Conservation (phyloP, 2,113 vertebrate species). For the Takifugu flavidus region DNA sequence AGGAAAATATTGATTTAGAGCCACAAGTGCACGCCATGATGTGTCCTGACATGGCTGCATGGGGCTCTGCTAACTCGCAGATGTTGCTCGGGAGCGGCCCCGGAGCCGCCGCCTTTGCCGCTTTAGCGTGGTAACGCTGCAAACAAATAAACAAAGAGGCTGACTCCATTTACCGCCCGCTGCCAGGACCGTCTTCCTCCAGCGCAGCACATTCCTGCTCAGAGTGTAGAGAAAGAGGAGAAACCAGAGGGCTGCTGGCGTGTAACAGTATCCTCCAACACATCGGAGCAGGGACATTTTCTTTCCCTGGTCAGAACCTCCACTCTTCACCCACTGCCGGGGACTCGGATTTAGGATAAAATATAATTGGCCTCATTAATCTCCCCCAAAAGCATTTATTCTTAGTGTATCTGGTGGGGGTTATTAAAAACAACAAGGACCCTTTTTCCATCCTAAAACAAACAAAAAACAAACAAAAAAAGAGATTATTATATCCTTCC, state of each 20-base stretch:
- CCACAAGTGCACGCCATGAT: conserved; percentile 46
- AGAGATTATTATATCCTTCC: no score
- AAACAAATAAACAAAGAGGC: conserved; percentile 59
- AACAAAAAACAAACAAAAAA: no score
- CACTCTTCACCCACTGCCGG: conserved; percentile 12
- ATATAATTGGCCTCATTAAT: neutral
- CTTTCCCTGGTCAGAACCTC: conserved; percentile 43
- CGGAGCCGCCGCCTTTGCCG: conserved; percentile 37
- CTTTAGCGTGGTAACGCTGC: conserved; percentile 44
- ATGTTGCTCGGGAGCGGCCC: conserved; percentile 48
- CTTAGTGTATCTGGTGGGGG: no score
- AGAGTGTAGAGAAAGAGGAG: conserved; percentile 42
- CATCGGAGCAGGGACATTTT: conserved; percentile 50
- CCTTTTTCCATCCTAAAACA: no score
- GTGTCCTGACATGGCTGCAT: conserved; percentile 41
- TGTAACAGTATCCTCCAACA: conserved; percentile 59
- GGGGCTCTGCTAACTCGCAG: conserved; percentile 39
- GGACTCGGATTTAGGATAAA: neutral
- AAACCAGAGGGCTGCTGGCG: conserved; percentile 55
- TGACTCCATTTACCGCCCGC: conserved; percentile 51
- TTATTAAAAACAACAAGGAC: no score
- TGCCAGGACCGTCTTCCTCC: conserved; percentile 55
- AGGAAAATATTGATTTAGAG: conserved; percentile 72
- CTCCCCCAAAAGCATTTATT: neutral
- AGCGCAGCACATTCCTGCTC: conserved; percentile 59